A percentile compares a stretch with the other conserved stretches of the same genome.
phyloP scores from a whole-genome alignment of 2,113 vertebrate species.

The Cyprinodon brontotheroides region DNA sequence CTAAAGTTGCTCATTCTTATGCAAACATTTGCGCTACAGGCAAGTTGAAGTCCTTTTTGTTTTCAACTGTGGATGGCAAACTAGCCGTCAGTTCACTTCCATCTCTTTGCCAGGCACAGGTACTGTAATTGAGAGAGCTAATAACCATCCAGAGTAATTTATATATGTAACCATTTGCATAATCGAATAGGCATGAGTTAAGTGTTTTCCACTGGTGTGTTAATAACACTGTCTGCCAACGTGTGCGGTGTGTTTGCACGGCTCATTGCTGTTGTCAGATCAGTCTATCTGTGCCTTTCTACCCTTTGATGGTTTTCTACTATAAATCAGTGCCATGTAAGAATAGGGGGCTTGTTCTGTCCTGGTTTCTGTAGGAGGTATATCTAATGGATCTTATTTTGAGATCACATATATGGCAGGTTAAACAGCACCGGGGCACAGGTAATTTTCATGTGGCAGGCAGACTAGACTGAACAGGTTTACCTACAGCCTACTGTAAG shows the following conservation, averaged over 20 bases:
- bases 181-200: conserved; percentile 73
- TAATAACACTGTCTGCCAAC: conserved; percentile 47
- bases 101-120: conserved; percentile 18
- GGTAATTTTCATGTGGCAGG: conserved; percentile 34
- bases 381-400: conserved; percentile 13
- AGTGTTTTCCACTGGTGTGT: conserved; percentile 60
- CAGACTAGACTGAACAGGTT: conserved; percentile 14
- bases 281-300: conserved; percentile 3
- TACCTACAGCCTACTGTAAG: neutral
- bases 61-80: conserved; percentile 45
- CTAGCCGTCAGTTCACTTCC: conserved; percentile 18
- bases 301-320: neutral
- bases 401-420: conserved; percentile 2
- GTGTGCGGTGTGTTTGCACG: conserved; percentile 2
- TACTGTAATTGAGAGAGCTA: conserved; percentile 66
- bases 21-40: conserved; percentile 19
- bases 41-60: conserved; percentile 30
- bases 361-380: conserved; percentile 16
- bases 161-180: conserved; percentile 71
- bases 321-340: neutral
- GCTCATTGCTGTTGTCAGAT: neutral
- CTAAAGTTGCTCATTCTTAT: neutral
- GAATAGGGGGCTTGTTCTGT: neutral
- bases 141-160: conserved; percentile 66
- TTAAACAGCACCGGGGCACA: neutral